A percentile compares a stretch with the other conserved stretches of the same genome.
Evolutionary conservation across 92 coral and sea anemone species (phyloP).

Genomic region (Muricea muricata): DNA sequence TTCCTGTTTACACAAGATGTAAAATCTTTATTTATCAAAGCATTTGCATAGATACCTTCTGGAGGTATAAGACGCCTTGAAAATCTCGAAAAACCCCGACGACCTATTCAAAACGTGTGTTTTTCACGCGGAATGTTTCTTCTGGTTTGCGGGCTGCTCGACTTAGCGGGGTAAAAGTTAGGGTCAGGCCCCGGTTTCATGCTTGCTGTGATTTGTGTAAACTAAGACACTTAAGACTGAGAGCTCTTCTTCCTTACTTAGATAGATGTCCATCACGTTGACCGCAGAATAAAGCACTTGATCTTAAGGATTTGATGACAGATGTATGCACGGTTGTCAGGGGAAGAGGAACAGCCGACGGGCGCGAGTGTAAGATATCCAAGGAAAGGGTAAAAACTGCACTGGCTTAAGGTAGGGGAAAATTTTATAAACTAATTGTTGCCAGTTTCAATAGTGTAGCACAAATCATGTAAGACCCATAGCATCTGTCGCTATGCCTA

Average conservation of each 20-base stretch:
- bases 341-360: too few relatives aligned
- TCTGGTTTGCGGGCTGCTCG: constrained; percentile 3
- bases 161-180: neutral
- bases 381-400: neutral
- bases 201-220: neutral
- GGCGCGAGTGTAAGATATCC: neutral
- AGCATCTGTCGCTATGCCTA: too few relatives aligned
- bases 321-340: neutral
- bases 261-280: constrained; percentile 1
- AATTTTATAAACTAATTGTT: neutral
- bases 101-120: neutral
- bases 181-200: neutral
- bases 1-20: constrained; percentile 7
- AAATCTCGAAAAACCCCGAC: neutral
- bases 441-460: too few relatives aligned
- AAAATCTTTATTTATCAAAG: neutral
- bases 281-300: constrained; percentile 21
- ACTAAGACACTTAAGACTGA: neutral
- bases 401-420: neutral
- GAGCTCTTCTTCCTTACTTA: constrained; percentile 14
- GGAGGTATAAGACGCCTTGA: neutral
- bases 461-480: too few relatives aligned
- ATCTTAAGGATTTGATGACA: neutral
- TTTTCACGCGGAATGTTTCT: neutral
- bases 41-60: neutral